Conservation (phyloP, 2,888 invertebrate genomes). For the Ctena decussata region DNA sequence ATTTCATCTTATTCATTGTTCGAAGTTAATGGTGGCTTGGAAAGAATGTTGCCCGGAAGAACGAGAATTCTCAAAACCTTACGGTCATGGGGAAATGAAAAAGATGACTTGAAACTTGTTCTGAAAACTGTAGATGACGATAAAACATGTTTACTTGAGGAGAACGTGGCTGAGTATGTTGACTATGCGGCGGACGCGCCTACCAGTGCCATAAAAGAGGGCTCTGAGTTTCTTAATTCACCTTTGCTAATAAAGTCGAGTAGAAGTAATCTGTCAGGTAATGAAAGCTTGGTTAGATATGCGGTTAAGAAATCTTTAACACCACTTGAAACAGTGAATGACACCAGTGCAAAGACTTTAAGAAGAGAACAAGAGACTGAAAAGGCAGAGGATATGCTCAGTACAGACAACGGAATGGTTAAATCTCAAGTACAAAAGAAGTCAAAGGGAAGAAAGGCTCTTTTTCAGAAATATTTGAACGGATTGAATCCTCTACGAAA, state of each 20-base stretch:
- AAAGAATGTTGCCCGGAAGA: slow-evolving; percentile 27
- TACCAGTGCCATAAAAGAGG: no score
- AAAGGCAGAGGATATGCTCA: no score
- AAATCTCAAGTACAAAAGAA: neutral
- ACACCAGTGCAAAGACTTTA: no score
- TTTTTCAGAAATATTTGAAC: neutral
- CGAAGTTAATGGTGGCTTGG: slow-evolving; percentile 31
- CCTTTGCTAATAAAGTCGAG: no score
- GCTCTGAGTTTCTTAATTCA: no score
- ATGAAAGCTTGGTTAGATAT: no score
- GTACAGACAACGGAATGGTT: no score
- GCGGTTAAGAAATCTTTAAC: no score
- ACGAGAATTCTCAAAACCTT: slow-evolving; percentile 32
- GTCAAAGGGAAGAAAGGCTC: neutral
- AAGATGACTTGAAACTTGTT: slow-evolving; percentile 20
- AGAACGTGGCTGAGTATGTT: no score
- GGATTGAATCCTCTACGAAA: neutral
- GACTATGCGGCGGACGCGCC: neutral
- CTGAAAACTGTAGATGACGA: neutral
- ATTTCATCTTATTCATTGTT: slow-evolving; percentile 24
- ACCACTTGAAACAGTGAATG: no score
- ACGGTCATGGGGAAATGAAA: slow-evolving; percentile 52
- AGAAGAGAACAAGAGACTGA: no score
- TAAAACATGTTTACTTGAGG: neutral
- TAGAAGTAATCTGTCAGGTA: no score